phyloP scores from a whole-genome alignment of 2,797 vertebrate species.

The Hybognathus amarus region DNA sequence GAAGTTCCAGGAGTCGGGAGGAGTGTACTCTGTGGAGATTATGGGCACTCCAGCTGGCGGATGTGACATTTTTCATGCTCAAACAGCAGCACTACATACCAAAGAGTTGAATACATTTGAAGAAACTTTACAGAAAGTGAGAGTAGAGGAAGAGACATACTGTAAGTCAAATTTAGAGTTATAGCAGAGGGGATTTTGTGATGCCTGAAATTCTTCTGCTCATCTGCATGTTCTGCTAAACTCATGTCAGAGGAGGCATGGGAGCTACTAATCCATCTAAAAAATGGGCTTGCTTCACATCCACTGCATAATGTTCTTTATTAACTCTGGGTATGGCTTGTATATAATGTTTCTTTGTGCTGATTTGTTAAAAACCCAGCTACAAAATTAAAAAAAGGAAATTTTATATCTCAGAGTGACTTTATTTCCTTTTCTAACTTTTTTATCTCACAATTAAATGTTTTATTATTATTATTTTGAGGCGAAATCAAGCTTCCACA shows the following conservation, averaged over 20 bases:
- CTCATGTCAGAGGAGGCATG: background rate
- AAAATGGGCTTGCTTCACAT: background rate
- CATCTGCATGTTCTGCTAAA: constrained; percentile 28
- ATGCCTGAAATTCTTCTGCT: constrained; percentile 28
- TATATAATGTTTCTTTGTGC: background rate
- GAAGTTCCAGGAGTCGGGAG: too few relatives aligned
- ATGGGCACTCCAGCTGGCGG: too few relatives aligned
- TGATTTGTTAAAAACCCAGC: background rate
- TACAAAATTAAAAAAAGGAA: background rate
- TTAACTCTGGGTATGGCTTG: background rate
- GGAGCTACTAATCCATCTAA: background rate
- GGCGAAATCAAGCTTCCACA: background rate
- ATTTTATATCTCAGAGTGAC: background rate
- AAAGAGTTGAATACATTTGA: background rate
- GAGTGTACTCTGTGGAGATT: too few relatives aligned
- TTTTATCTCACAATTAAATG: background rate
- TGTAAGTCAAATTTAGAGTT: constrained; percentile 6
- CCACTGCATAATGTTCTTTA: background rate
- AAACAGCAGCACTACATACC: background rate
- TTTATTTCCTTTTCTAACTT: background rate
- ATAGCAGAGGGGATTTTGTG: background rate
- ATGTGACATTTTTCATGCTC: background rate
- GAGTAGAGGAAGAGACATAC: background rate
- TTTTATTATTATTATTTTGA: background rate
- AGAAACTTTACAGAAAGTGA: background rate